Percentiles rank a stretch among this genome's conserved stretches.
Evolutionary conservation across 2,797 vertebrate genomes (phyloP).

Genomic region (Cygnus olor): DNA sequence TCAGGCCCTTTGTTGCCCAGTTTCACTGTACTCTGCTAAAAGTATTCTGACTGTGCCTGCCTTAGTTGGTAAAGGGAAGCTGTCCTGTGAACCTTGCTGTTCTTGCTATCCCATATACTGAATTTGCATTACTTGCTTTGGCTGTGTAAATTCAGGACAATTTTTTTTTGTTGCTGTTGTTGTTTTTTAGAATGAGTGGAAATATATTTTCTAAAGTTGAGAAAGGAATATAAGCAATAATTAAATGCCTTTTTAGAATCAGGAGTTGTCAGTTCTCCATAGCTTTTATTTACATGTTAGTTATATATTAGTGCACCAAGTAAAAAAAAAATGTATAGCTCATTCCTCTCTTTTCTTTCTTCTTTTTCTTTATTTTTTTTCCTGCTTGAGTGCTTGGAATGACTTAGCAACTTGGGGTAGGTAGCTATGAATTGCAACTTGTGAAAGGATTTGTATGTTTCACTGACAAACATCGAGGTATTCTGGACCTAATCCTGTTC

Average conservation of each 20-base stretch:
- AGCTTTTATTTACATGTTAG: conserved; percentile 4
- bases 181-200: neutral
- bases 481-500: neutral
- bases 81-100: neutral
- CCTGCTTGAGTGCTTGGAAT: conserved; percentile 55
- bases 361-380: neutral
- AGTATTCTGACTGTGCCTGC: neutral
- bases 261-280: neutral
- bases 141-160: neutral
- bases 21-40: neutral
- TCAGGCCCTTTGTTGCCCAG: neutral
- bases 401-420: conserved; percentile 54
- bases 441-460: neutral
- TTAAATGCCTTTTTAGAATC: neutral
- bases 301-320: neutral
- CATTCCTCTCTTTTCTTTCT: neutral
- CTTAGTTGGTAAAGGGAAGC: neutral
- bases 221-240: neutral
- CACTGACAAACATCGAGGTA: neutral
- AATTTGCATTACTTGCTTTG: neutral
- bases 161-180: neutral
- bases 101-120: neutral
- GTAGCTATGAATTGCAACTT: conserved; percentile 4
- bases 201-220: neutral
- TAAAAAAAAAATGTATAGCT: neutral